Evolutionary conservation across 2,113 vertebrate species (phyloP).

Genomic region (Limanda limanda): DNA sequence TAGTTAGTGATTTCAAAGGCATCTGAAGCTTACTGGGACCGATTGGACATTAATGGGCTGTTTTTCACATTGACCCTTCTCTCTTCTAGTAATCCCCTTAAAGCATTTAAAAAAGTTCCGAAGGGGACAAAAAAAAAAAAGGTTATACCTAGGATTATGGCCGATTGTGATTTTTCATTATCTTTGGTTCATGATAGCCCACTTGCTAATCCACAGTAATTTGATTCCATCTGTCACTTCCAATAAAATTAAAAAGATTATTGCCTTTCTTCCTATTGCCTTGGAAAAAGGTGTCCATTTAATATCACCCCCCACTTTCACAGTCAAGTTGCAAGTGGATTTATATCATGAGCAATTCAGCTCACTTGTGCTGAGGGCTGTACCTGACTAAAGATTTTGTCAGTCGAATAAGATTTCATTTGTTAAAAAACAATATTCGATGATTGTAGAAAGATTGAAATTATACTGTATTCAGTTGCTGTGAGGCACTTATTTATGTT

Average conservation of each 20-base stretch:
- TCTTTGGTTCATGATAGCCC: background rate
- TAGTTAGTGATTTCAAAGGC: background rate
- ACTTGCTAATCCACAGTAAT: background rate
- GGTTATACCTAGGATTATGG: background rate
- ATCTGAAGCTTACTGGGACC: background rate
- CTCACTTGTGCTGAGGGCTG: background rate
- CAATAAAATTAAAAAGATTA: background rate
- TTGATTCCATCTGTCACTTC: background rate
- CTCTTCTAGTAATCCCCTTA: background rate
- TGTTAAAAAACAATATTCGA: too few relatives aligned
- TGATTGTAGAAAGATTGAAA: too few relatives aligned
- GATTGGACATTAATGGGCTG: background rate
- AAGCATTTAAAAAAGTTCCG: background rate
- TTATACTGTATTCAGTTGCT: too few relatives aligned
- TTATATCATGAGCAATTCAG: slow-evolving; percentile 2
- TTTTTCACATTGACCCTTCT: background rate
- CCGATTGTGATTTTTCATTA: background rate
- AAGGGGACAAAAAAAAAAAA: background rate
- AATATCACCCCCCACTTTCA: slow-evolving; percentile 19
- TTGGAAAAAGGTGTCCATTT: slow-evolving; percentile 4
- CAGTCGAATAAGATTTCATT: too few relatives aligned
- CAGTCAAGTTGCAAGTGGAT: slow-evolving; percentile 5
- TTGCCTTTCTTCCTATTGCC: background rate
- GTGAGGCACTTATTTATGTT: too few relatives aligned
- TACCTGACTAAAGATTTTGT: too few relatives aligned